Conservation (phyloP, 2,797 vertebrate species). For the Phaenicophaeus curvirostris region DNA sequence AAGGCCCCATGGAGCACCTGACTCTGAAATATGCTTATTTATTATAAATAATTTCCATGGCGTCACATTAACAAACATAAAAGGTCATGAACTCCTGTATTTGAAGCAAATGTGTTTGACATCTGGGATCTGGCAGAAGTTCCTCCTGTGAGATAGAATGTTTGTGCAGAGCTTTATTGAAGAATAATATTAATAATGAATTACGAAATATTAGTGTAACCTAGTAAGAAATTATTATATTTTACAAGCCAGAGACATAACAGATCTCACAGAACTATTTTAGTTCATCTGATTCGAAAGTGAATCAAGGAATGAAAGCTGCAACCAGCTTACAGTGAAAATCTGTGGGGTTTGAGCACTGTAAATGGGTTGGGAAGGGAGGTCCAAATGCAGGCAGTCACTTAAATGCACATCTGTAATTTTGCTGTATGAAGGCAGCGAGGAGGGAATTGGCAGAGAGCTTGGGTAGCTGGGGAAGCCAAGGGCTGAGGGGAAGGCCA, state of each 20-base stretch:
- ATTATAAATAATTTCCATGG: slow-evolving; percentile 74
- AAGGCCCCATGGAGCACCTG: slow-evolving; percentile 40
- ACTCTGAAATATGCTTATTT: slow-evolving; percentile 43
- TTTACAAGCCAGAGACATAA: slow-evolving; percentile 61
- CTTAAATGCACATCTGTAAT: rapidly evolving
- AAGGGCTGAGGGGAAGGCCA: not conserved
- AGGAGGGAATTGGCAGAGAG: not conserved
- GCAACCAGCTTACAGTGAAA: not conserved
- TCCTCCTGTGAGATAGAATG: slow-evolving; percentile 71
- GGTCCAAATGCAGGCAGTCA: not conserved
- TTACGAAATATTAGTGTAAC: slow-evolving; percentile 75
- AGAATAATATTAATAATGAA: slow-evolving; percentile 69
- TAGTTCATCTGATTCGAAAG: slow-evolving; percentile 32
- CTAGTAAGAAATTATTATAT: slow-evolving; percentile 56
- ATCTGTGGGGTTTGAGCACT: not conserved
- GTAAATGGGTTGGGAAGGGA: not conserved
- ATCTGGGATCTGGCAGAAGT: slow-evolving; percentile 74
- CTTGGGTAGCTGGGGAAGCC: rapidly evolving
- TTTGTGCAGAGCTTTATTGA: slow-evolving; percentile 74
- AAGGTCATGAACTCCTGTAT: slow-evolving; percentile 73
- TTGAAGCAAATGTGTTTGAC: slow-evolving; percentile 75
- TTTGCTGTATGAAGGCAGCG: not conserved
- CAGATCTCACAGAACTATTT: slow-evolving; percentile 47
- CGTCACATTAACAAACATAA: slow-evolving; percentile 69
- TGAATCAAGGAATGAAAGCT: not conserved